Percentiles rank a stretch among this genome's conserved stretches.
Evolutionary conservation across 2,113 vertebrate species (phyloP).

Genomic region (Laticauda colubrina): DNA sequence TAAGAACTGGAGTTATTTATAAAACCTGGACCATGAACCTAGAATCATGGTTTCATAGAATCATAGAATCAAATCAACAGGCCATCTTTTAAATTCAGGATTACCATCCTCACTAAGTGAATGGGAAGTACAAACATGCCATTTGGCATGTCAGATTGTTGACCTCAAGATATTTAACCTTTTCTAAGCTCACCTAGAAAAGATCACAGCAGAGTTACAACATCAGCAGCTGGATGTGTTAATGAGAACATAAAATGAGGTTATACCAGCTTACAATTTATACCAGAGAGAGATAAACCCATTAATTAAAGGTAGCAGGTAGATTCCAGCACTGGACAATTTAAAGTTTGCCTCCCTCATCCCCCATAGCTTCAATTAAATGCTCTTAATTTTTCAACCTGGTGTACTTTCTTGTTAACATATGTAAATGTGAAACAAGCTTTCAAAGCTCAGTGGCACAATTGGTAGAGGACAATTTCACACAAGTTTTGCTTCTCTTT

Average conservation of each 20-base stretch:
- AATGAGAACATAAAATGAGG: constrained; percentile 34
- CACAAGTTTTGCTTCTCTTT: neutral
- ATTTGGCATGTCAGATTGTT: neutral
- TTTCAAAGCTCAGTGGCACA: constrained; percentile 21
- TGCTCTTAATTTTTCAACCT: constrained; percentile 25
- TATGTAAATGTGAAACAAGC: constrained; percentile 19
- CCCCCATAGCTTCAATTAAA: constrained; percentile 26
- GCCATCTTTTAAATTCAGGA: neutral
- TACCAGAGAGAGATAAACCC: constrained; percentile 23
- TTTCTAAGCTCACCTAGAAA: neutral
- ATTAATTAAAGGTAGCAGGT: constrained; percentile 13
- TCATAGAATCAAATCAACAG: neutral
- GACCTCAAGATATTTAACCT: constrained; percentile 15
- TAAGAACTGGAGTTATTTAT: neutral
- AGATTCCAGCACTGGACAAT: neutral
- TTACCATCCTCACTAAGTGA: neutral
- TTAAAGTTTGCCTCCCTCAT: constrained; percentile 20
- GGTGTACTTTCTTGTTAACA: constrained; percentile 18
- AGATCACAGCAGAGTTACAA: neutral
- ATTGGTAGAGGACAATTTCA: neutral
- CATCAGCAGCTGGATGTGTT: constrained; percentile 18
- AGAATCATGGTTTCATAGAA: neutral
- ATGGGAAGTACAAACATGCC: neutral
- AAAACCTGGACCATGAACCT: neutral
- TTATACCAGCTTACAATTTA: constrained; percentile 18